Base-by-base conservation (phyloP, 1,140 invertebrate species). In the Procambarus clarkii region DNA sequence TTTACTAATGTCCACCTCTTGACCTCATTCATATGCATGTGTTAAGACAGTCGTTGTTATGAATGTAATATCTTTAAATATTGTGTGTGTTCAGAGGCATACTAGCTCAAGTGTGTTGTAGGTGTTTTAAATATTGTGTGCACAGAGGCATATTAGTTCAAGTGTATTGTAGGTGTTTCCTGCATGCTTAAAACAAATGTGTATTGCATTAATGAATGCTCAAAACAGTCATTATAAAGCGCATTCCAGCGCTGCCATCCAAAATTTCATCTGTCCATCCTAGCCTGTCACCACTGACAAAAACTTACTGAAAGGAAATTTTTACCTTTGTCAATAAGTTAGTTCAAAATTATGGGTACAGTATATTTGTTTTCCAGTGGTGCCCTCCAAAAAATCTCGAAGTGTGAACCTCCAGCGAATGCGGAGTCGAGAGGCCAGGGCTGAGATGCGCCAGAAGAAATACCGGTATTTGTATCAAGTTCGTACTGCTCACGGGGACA, bases 401-500 rank as follows among this genome's bases (percentile, higher is more conserved):
- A 94, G 94, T 84, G 94, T 95, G 24, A 94, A 94, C 92, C 88
- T 95, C 18, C 94, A 95, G 91, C 93, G 96, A 90, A 95, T 95
- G 45, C 95, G 96, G 91, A 96, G 96, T 3, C 95, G 97, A 84
- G 96, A 97, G 93, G 96, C 96, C 74, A 95, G 96, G 91, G 97
- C 97, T 86, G 97, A 97, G 94, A 96, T 97, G 94, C 95, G 96
- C 71, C 97, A 97, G 93, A 96, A 97, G 93, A 97, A 97, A 94
- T 98, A 98, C 94, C 95, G 97, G 85, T 98, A 98, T 94, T 95
- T 98, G 92, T 98, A 98, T 95, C 97, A 98, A 92, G 97, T 98
- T 88, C 95, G 97, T 92, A 97, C 97, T 18, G 97, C 97, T 58
- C 97, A 98, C 93, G 97, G 97, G 21, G 97, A 98, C 95, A 97